These are phyloP conservation scores for Zosterops pallidus DNA, from an alignment of 2,113 vertebrate species.

Conservation along the genomic window DNA sequence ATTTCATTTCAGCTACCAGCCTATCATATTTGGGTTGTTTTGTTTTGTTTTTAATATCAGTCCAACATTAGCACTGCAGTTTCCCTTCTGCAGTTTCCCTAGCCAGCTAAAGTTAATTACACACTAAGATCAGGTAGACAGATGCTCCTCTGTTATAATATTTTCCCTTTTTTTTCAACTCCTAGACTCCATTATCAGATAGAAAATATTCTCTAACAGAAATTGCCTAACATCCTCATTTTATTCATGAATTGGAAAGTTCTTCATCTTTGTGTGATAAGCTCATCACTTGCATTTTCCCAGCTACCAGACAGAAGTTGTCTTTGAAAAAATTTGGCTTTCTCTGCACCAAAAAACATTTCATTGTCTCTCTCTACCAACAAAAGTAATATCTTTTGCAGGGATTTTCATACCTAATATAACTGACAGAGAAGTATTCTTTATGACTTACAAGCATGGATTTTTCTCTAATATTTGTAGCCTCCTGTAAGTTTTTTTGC, in stretches of 20 bases:
- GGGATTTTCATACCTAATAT: neutral
- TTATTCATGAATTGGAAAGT: neutral
- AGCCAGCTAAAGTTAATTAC: slow-evolving; percentile 8
- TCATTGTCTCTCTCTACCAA: neutral
- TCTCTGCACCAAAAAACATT: neutral
- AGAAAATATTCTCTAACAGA: neutral
- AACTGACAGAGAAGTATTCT: neutral
- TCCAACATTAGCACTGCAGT: neutral
- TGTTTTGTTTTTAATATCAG: neutral
- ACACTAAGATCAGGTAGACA: neutral
- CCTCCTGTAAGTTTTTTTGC: neutral
- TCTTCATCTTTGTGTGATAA: neutral
- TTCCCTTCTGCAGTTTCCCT: neutral
- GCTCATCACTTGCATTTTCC: neutral
- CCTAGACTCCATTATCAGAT: neutral
- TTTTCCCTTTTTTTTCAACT: neutral
- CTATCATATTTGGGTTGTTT: neutral
- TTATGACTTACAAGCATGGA: neutral
- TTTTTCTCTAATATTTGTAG: slow-evolving; percentile 45
- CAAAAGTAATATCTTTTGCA: neutral
- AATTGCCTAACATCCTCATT: slow-evolving; percentile 5
- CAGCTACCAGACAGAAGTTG: neutral
- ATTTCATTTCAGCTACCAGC: neutral
- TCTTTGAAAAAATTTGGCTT: slow-evolving; percentile 13
- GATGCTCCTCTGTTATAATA: neutral